Conservation (phyloP, 35 echinoderm and acorn worm genomes). For the Heliocidaris erythrogramma region DNA sequence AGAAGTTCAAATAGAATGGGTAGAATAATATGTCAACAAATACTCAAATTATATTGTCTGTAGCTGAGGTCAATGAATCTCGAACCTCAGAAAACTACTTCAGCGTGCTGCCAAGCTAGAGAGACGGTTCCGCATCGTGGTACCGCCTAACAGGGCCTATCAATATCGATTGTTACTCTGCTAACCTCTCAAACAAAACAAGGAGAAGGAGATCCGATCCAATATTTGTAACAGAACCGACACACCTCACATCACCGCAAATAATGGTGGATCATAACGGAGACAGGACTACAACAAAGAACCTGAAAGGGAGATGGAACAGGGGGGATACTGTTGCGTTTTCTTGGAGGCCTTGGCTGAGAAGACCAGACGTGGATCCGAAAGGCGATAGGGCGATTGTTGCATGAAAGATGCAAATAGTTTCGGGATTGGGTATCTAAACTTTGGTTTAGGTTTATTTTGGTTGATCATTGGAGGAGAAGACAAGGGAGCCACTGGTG, state of each 20-base stretch:
- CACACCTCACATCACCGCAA: conserved; percentile 33
- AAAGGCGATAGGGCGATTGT: background rate
- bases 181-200: background rate
- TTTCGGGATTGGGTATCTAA: background rate
- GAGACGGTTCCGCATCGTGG: background rate
- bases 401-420: background rate
- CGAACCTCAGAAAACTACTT: background rate
- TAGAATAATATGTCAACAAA: background rate
- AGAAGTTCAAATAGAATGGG: background rate
- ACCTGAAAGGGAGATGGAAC: background rate
- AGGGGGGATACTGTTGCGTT: background rate
- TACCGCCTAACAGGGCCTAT: background rate
- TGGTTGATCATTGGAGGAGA: background rate
- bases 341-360: no score
- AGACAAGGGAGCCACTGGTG: background rate
- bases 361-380: background rate
- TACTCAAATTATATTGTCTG: background rate
- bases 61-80: background rate
- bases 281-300: background rate
- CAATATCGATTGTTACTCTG: background rate
- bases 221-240: conserved; percentile 34
- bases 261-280: background rate
- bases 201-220: background rate
- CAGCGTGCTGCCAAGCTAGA: background rate
- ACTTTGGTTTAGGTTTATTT: background rate